Evolutionary conservation across 2,888 invertebrate genomes (phyloP), one percentile per base, ranked within the genome.

Genomic region (Trissolcus brochymenae): DNA sequence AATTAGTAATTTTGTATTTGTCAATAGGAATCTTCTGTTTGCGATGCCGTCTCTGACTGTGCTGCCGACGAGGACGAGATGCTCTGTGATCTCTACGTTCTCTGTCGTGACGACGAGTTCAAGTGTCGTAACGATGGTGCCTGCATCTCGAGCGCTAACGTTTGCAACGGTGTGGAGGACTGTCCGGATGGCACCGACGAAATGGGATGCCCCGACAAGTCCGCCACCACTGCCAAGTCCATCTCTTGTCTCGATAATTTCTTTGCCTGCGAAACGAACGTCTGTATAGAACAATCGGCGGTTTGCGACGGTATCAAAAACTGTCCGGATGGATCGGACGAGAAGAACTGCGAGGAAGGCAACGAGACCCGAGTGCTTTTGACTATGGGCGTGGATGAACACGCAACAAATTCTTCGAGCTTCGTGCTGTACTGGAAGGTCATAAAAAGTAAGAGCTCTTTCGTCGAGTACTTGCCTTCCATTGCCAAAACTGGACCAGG

Each of bases 301-400:
- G 90, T 92, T 40, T 96, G 96, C 86, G 93, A 96, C 86, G 92
- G 92, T 0, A 91, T 91, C 9, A 89, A 90, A 43, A 93, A 96
- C 83, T 96, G 96, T 84, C 91, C 91, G 76, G 95, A 96, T 84
- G 93, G 92, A 9, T 92, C 91, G 53, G 96, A 96, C 84, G 96
- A 96, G 87, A 85, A 85, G 2, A 91, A 94, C 86, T 94, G 95
- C 80, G 87, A 86, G 13, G 90, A 25, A 25, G 4, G 91, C 29
- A 90, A 88, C 40, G 86, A 90, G 80, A 89, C 90, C 4, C 90
- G 90, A 79, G 91, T 91, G 79, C 91, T 93, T 11, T 87, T 92
- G 1, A 91, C 92, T 57, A 92, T 95, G 87, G 92, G 92, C 7
- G 92, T 94, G 13, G 94, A 94, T 77, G 91, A 92, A 72, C 90